Conservation (phyloP, 2,888 invertebrate species). For the Lagria hirta region DNA sequence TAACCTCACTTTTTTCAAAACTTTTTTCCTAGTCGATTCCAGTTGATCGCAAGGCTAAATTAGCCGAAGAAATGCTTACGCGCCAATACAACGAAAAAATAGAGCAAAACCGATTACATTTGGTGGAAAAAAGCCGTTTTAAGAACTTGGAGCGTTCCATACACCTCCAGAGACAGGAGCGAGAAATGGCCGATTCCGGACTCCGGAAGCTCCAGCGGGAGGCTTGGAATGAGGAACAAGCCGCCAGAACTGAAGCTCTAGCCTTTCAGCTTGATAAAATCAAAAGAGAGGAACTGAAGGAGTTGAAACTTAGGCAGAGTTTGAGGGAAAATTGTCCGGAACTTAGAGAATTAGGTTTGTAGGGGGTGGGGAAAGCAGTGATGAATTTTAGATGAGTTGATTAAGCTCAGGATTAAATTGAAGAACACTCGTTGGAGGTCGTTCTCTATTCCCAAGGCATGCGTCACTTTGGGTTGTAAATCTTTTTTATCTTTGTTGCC, state of each 20-base stretch:
- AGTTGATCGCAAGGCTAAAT: constrained; percentile 8
- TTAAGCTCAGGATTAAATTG: no score
- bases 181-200: constrained; percentile 29
- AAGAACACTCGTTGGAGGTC: no score
- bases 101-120: constrained; percentile 7
- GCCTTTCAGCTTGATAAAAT: constrained; percentile 46
- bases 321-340: constrained; percentile 64
- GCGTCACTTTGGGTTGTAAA: no score
- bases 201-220: constrained; percentile 30
- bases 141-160: constrained; percentile 42
- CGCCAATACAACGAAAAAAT: constrained; percentile 8
- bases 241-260: constrained; percentile 43
- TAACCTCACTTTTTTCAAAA: no score
- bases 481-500: no score
- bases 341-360: constrained; percentile 62
- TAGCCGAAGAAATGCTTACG: constrained; percentile 12
- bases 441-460: no score
- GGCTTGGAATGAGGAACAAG: constrained; percentile 34
- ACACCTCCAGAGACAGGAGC: constrained; percentile 41
- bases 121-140: constrained; percentile 41
- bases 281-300: constrained; percentile 47
- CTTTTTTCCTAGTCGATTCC: no score
- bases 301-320: constrained; percentile 55
- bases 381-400: no score
- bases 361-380: no score